These are phyloP conservation scores for Hirudo medicinalis DNA, from an alignment of 1,140 invertebrate species.

Conservation along the genomic window DNA sequence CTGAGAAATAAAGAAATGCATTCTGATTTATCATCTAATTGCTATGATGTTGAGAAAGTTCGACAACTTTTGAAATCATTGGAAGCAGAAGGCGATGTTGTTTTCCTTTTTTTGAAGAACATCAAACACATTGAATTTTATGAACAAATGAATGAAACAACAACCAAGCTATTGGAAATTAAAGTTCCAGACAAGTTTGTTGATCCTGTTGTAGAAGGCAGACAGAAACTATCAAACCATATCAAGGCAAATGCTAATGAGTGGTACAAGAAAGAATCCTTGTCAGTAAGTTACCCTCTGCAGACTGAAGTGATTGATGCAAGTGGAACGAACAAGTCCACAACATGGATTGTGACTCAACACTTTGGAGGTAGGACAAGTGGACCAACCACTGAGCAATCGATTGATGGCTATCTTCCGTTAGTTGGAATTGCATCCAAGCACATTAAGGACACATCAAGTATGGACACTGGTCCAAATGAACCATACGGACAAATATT, in stretches of 20 bases:
- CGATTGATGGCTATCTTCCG: not conserved
- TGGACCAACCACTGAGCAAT: not conserved
- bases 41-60: constrained; percentile 4
- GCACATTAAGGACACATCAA: not conserved
- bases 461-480: not conserved
- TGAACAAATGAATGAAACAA: not conserved
- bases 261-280: not conserved
- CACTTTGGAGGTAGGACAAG: constrained; percentile 13
- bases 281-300: constrained; percentile 10
- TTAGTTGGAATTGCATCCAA: constrained; percentile 12
- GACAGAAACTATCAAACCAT: not conserved
- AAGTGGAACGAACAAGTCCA: not conserved
- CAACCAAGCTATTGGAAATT: constrained; percentile 11
- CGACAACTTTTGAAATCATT: constrained; percentile 10
- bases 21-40: constrained; percentile 9
- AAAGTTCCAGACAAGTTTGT: not conserved
- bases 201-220: not conserved
- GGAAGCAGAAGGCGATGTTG: not conserved
- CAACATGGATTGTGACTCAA: constrained; percentile 16
- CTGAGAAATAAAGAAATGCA: constrained; percentile 12
- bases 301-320: not conserved
- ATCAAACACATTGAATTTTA: constrained; percentile 9
- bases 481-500: constrained; percentile 21
- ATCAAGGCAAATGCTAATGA: not conserved
- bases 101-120: constrained; percentile 14